Conservation (phyloP, 2,888 invertebrate genomes). For the Ypsolopha scabrella region DNA sequence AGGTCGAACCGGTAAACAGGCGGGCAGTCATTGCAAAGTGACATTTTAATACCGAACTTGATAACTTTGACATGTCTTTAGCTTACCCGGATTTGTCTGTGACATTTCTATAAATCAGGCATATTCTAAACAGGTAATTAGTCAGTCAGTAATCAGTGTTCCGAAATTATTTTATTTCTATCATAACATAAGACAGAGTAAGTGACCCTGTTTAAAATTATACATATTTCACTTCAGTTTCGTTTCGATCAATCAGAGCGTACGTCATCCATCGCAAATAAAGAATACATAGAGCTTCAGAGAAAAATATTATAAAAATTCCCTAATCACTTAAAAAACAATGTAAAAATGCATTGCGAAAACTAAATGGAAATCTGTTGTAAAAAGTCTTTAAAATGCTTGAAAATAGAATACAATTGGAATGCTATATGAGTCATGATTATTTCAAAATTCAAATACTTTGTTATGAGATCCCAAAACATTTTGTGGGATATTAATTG, state of each 20-base stretch:
- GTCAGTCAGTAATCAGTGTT: background rate
- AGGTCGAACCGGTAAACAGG: background rate
- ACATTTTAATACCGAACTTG: constrained; percentile 21
- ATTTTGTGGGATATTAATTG: background rate
- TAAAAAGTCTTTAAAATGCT: background rate
- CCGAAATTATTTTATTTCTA: background rate
- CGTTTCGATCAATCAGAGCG: too few species aligned
- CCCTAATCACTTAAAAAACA: background rate
- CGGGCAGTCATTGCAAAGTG: constrained; percentile 1
- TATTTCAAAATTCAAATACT: background rate
- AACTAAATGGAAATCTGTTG: background rate
- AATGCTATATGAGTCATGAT: background rate
- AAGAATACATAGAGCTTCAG: too few species aligned
- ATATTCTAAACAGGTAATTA: background rate
- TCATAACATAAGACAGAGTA: too few species aligned
- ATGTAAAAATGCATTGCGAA: background rate
- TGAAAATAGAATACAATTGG: constrained; percentile 2
- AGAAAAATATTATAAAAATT: background rate
- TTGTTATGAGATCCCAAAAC: background rate
- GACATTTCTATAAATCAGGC: constrained; percentile 22
- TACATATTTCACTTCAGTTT: too few species aligned
- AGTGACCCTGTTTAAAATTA: background rate
- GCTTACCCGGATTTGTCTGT: constrained; percentile 26
- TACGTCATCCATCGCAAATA: too few species aligned
- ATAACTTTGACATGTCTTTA: constrained; percentile 31